Conservation (phyloP, 2,113 vertebrate species). For the Gallinago media region DNA sequence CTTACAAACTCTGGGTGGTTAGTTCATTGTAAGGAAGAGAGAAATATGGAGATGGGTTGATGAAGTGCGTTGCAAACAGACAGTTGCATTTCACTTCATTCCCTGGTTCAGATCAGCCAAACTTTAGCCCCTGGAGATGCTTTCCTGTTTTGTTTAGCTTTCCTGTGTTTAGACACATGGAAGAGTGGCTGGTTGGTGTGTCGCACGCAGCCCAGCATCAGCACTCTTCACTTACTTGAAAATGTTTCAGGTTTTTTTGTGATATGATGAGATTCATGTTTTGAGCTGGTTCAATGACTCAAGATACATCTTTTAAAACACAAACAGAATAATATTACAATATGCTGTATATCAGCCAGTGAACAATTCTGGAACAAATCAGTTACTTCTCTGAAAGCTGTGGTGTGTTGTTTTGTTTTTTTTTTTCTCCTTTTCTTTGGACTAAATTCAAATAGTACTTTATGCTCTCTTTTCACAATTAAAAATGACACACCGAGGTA, state of each 20-base stretch:
- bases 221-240: background rate
- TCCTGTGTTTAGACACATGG: background rate
- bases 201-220: background rate
- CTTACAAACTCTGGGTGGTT: background rate
- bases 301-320: constrained; percentile 37
- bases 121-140: background rate
- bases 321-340: background rate
- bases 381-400: constrained; percentile 9
- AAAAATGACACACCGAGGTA: background rate
- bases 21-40: background rate
- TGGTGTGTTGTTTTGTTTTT: background rate
- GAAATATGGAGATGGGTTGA: background rate
- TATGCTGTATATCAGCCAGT: background rate
- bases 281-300: background rate
- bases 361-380: constrained; percentile 3
- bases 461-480: constrained; percentile 4
- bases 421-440: background rate
- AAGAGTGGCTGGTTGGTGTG: background rate
- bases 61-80: background rate
- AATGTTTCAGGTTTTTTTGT: background rate
- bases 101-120: background rate
- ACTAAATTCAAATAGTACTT: constrained; percentile 23
- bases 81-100: background rate
- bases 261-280: constrained; percentile 17
- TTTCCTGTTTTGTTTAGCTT: background rate